Base-by-base conservation (phyloP, 37 sponge, comb jelly and placozoan genomes). In the Haliclona indistincta region DNA sequence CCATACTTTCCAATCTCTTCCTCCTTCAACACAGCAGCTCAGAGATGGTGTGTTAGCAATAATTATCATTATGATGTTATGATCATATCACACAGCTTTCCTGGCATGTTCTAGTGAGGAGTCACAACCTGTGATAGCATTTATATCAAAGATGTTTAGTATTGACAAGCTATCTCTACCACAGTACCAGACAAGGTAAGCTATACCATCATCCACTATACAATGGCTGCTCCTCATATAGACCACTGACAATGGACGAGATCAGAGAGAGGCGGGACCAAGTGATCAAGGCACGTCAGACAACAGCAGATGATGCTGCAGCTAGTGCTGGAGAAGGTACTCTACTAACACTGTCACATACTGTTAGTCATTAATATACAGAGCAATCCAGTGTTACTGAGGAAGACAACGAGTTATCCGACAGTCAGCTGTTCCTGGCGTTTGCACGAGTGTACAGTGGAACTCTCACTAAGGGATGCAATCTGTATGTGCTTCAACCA, bases 101-200 rank as follows among this genome's bases (percentile, higher is more conserved):
- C 70, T 74, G 0, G 36, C 75, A 1, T 97, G 97, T 63, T 79
- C 67, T 54, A 33, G 81, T 10, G 76, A 30, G 17, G 60, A 72
- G 8, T 32, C 67, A 29, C 68, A 64, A 22, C 96, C 95, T 30
- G 73, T 80, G 4, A 85, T 98, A 62, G 84, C 77, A 37, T 95
- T 87, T 71, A 78, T 98, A 10, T 94, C 96, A 10, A 98, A 98
- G 62, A 85, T 98, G 86, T 90, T 98, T 56, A 47, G 77, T 60
- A 74, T 90, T 15, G 73, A 86, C 22, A 58, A 47, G 1, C 52
- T 34, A 4, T 64, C 64, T 1, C 68, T 97, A 1, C 85, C 94
- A 32, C 82, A 81, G 54, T 68, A 81, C 51, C 82, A 89, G 45
- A 78, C 45, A 67, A 84, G 86, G 97, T 96, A 32, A 68, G 77